Evolutionary conservation across 2,113 vertebrate genomes (phyloP), one percentile per base, ranked within the genome.

Genomic region (Phalacrocorax aristotelis): DNA sequence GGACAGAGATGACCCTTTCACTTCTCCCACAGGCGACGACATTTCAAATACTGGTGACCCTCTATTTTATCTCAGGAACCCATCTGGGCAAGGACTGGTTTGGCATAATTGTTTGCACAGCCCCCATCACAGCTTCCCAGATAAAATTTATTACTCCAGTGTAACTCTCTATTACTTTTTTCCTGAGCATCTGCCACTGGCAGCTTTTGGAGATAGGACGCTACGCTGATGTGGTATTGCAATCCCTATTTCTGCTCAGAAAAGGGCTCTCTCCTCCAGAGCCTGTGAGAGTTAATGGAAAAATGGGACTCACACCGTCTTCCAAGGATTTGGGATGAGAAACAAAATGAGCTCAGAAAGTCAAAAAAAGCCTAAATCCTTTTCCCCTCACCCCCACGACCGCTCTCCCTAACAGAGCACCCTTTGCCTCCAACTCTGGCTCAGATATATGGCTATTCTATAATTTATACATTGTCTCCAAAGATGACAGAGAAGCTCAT

Each of bases 191-290:
- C 91, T 87, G 95, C 93, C 22, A 40, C 87, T 69, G 62, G 87
- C 95, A 95, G 93, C 87, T 91, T 95, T 90, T 80, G 87, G 93
- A 97, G 95, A 87, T 68, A 92, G 85, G 91, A 55, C 80, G 38
- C 30, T 25, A 12, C 6, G 13, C 40, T 95, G 94, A 95, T 85
- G 94, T 62, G 87, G 52, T 42, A 52, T 46, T 91, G 78, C 91
- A 96, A 51, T 88, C 78, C 93, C 44, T 25, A 68, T 78, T 95
- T 64, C 90, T 96, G 85, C 68, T 92, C 82, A 65, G 87, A 84
- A 93, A 95, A 96, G 64, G 38, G 38, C 32, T 93, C 46, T 95
- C 83, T 90, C 82, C 64, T 74, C 71, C 7, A 5, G 26, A 84
- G 51, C 27, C 40, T 44, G 18, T 4, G 71, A 89, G 61, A 92